A percentile compares a stretch with the other conserved stretches of the same genome.
phyloP scores from a whole-genome alignment of 2,113 vertebrate species.

The Rhipidura dahli region DNA sequence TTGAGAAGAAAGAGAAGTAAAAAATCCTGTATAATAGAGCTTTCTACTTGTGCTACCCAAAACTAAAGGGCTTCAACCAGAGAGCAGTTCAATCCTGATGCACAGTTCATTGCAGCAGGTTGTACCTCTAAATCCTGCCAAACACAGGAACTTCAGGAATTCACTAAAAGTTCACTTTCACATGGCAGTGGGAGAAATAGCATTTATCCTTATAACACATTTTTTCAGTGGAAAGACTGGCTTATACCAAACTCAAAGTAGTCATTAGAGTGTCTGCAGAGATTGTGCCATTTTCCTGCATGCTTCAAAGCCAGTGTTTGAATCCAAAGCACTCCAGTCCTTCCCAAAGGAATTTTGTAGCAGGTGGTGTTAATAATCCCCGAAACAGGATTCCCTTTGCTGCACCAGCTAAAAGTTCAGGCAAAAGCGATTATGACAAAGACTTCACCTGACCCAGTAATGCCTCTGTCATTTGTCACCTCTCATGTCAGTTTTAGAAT shows the following conservation, averaged over 20 bases:
- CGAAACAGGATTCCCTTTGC: conserved; percentile 67
- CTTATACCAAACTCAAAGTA: not conserved
- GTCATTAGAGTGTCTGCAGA: not conserved
- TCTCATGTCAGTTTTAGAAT: conserved; percentile 65
- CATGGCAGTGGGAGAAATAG: not conserved
- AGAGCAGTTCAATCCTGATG: not conserved
- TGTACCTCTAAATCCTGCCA: not conserved
- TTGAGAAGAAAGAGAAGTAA: not conserved
- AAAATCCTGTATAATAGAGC: not conserved
- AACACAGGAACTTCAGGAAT: not conserved
- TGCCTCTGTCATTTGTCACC: conserved; percentile 69
- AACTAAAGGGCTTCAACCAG: not conserved
- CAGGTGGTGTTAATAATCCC: conserved; percentile 64
- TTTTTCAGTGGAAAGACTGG: not conserved
- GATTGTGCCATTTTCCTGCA: not conserved
- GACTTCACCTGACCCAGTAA: conserved; percentile 68
- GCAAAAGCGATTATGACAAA: conserved; percentile 66
- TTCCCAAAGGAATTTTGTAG: conserved; percentile 34
- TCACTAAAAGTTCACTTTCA: not conserved
- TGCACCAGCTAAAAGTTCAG: conserved; percentile 54
- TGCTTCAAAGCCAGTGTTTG: not conserved
- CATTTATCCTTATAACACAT: not conserved
- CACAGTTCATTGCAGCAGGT: not conserved
- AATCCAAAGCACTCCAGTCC: not conserved
- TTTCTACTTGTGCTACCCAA: not conserved